A percentile compares a stretch with the other conserved stretches of the same genome.
These are phyloP conservation scores for Antheraea pernyi DNA, from an alignment of 1,140 invertebrate genomes.

Conservation along the genomic window DNA sequence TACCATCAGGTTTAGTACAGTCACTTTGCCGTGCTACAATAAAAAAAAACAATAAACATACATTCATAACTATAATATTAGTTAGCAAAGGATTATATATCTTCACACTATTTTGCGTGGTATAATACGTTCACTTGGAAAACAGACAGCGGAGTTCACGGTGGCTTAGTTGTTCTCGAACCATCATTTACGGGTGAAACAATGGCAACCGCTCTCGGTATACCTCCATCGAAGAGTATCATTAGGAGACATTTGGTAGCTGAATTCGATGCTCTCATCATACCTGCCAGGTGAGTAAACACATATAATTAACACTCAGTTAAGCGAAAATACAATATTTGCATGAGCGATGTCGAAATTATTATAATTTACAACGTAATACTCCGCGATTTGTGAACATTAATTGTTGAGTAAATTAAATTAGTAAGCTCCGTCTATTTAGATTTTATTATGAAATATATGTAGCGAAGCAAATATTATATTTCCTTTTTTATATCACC, in stretches of 20 bases:
- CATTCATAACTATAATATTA: too few relatives aligned
- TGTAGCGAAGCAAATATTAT: constrained; percentile 7
- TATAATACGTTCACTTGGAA: not conserved
- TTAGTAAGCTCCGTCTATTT: not conserved
- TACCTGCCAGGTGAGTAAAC: constrained; percentile 90
- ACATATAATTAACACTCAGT: constrained; percentile 17
- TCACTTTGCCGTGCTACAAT: too few relatives aligned
- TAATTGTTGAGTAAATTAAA: too few relatives aligned
- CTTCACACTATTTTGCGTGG: not conserved
- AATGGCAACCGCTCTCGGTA: constrained; percentile 94
- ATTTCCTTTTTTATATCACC: not conserved
- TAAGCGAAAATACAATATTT: constrained; percentile 38
- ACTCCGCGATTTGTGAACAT: too few relatives aligned
- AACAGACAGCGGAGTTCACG: constrained; percentile 94
- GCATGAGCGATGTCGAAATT: constrained; percentile 6
- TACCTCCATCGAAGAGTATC: constrained; percentile 95
- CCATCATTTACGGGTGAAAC: constrained; percentile 96
- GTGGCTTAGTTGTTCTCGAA: constrained; percentile 94
- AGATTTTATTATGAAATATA: not conserved
- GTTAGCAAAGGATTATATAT: not conserved
- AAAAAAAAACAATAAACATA: too few relatives aligned
- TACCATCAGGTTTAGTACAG: too few relatives aligned
- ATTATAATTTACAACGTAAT: not conserved
- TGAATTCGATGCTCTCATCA: constrained; percentile 93
- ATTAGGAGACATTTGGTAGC: constrained; percentile 93